Evolutionary conservation across 2,888 invertebrate genomes (phyloP).

Genomic region (Phortica okadai): DNA sequence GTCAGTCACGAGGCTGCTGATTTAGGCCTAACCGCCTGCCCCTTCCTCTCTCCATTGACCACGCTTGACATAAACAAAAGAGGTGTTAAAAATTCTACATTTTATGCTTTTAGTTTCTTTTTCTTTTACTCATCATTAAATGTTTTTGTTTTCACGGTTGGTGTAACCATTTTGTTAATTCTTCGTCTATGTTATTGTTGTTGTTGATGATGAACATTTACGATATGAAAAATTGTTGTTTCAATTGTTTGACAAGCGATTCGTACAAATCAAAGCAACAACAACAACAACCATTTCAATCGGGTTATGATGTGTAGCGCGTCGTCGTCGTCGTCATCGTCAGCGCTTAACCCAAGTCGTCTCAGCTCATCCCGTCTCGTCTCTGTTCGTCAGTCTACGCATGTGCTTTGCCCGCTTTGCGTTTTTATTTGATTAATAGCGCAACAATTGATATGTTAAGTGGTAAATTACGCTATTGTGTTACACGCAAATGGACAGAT

Average conservation of each 20-base stretch:
- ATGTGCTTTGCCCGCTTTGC: slow-evolving; percentile 34
- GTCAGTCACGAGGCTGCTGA: slow-evolving; percentile 48
- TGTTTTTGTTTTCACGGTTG: slow-evolving; percentile 44
- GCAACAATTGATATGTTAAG: slow-evolving; percentile 69
- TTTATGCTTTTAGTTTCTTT: slow-evolving; percentile 61
- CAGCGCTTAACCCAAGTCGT: slow-evolving; percentile 31
- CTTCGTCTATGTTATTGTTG: slow-evolving; percentile 4
- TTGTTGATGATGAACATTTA: slow-evolving; percentile 64
- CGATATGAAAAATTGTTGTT: slow-evolving; percentile 55
- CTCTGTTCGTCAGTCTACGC: slow-evolving; percentile 36
- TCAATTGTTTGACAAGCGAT: slow-evolving; percentile 68
- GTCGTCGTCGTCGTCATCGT: not conserved
- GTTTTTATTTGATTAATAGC: slow-evolving; percentile 66
- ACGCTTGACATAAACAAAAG: slow-evolving; percentile 49
- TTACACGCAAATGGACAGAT: slow-evolving; percentile 31
- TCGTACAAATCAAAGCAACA: slow-evolving; percentile 69
- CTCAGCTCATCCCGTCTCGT: slow-evolving; percentile 28
- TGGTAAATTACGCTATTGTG: slow-evolving; percentile 68
- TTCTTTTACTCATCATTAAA: not conserved
- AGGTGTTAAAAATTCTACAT: slow-evolving; percentile 68
- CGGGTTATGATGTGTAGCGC: not conserved
- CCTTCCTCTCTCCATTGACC: too few species aligned
- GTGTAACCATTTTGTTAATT: not conserved
- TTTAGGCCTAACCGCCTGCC: too few species aligned
- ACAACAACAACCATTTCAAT: not conserved